Evolutionary conservation across 1,140 invertebrate species (phyloP).

Genomic region (Himalopsyche phryganea): DNA sequence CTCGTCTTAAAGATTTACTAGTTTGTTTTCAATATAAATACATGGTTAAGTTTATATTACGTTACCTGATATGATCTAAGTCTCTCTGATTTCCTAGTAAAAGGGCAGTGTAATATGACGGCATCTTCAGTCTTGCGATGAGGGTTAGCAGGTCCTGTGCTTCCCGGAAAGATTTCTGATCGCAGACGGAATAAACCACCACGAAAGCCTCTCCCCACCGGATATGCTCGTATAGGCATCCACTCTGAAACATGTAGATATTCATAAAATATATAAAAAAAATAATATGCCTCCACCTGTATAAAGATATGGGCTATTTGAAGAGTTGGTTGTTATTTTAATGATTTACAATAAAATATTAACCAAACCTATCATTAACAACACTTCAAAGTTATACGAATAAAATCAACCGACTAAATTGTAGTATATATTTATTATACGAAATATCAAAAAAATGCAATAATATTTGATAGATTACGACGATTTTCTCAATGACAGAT

Average conservation of each 20-base stretch:
- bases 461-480: too few species aligned
- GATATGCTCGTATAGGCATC: constrained; percentile 72
- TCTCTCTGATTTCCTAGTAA: constrained; percentile 80
- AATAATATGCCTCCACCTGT: not conserved
- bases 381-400: too few species aligned
- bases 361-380: too few species aligned
- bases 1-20: too few species aligned
- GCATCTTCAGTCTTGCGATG: constrained; percentile 63
- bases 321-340: too few species aligned
- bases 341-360: too few species aligned
- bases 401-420: too few species aligned
- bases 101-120: constrained; percentile 68
- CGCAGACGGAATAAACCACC: constrained; percentile 79
- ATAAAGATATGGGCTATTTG: not conserved
- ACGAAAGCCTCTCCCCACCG: constrained; percentile 82
- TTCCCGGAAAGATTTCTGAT: constrained; percentile 69
- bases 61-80: constrained; percentile 74
- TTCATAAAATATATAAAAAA: not conserved
- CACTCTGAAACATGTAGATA: constrained; percentile 49
- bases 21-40: too few species aligned
- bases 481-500: too few species aligned
- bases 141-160: constrained; percentile 71
- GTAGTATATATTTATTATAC: too few species aligned
- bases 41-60: too few species aligned
- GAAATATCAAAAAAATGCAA: too few species aligned